Conservation (phyloP, 2,797 vertebrate species). For the Crenuchus spilurus region DNA sequence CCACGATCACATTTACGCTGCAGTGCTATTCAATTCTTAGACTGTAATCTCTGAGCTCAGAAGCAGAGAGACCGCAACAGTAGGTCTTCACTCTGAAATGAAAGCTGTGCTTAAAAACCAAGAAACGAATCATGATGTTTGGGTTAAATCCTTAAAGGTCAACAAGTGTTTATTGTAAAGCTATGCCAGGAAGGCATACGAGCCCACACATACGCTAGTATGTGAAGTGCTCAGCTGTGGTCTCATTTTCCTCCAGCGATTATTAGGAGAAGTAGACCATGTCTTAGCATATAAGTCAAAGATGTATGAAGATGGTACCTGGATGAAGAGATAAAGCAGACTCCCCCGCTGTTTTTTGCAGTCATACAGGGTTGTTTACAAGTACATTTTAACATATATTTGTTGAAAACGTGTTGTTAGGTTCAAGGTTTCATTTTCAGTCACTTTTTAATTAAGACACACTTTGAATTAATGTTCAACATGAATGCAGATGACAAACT, state of each 20-base stretch:
- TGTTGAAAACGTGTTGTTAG: not conserved
- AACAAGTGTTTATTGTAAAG: conserved; percentile 35
- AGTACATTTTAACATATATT: not conserved
- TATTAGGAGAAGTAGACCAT: not conserved
- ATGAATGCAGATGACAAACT: not conserved
- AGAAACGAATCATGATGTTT: conserved; percentile 34
- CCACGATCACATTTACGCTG: conserved; percentile 44
- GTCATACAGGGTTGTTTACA: not conserved
- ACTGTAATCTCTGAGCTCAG: conserved; percentile 14
- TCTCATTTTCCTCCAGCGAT: not conserved
- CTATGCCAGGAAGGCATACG: conserved; percentile 1
- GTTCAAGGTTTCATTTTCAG: not conserved
- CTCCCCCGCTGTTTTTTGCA: not conserved
- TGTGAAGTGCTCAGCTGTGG: not conserved
- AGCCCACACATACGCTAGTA: not conserved
- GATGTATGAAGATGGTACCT: no score
- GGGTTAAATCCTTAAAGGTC: conserved; percentile 34
- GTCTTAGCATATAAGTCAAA: not conserved
- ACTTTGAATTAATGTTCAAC: not conserved
- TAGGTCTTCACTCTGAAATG: conserved; percentile 42
- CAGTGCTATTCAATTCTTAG: conserved; percentile 32
- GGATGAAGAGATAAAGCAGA: not conserved
- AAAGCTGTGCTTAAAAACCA: conserved; percentile 23
- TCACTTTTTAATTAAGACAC: not conserved
- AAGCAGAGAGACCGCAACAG: conserved; percentile 31